Evolutionary conservation across 2,888 invertebrate species (phyloP).

Genomic region (Pachydiplax longipennis): DNA sequence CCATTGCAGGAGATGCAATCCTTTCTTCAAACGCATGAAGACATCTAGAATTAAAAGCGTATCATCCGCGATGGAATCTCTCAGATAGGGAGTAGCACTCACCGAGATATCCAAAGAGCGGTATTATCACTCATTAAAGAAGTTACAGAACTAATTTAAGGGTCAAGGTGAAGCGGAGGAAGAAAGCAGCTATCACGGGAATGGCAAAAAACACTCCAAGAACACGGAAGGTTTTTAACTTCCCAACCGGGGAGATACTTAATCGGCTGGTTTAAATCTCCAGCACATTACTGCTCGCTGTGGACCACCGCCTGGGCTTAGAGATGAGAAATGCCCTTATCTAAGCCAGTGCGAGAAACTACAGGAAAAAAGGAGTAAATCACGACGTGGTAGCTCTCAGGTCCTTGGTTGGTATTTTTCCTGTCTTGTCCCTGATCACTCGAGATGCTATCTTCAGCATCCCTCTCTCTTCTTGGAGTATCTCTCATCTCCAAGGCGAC

Average conservation of each 20-base stretch:
- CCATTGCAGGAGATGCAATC: too few relatives aligned
- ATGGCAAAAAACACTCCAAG: background rate
- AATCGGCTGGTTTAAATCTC: background rate
- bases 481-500: slow-evolving; percentile 19
- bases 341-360: background rate
- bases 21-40: background rate
- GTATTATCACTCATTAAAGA: background rate
- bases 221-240: background rate
- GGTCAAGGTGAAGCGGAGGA: background rate
- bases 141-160: background rate
- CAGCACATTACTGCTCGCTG: background rate
- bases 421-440: slow-evolving; percentile 25
- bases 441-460: slow-evolving; percentile 17
- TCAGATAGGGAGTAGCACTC: background rate
- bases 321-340: background rate
- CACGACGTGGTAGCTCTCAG: background rate
- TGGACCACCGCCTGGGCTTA: background rate
- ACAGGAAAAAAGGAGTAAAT: background rate
- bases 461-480: background rate
- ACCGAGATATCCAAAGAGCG: background rate
- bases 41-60: background rate
- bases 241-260: background rate
- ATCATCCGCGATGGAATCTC: background rate
- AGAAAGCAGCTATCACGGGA: background rate
- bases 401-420: slow-evolving; percentile 17